A percentile compares a stretch with the other conserved stretches of the same genome.
phyloP scores from a whole-genome alignment of 2,888 invertebrate genomes.

The Clusia tigrina region DNA sequence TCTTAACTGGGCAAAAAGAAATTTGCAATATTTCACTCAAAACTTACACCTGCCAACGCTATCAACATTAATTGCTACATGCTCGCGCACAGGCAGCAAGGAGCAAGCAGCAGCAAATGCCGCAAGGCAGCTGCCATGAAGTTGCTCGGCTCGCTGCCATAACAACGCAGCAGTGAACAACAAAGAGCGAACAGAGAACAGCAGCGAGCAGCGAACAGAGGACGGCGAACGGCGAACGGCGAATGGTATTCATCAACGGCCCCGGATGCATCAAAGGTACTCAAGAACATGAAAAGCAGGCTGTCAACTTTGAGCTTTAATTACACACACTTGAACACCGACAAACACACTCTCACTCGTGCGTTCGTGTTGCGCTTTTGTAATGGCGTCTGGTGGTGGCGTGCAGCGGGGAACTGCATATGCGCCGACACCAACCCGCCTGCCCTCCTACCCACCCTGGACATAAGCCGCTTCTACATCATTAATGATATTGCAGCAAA shows the following conservation, averaged over 20 bases:
- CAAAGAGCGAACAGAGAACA: no score
- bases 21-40: no score
- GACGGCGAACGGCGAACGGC: neutral
- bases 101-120: no score
- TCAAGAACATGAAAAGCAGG: constrained; percentile 1
- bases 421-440: no score
- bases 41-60: no score
- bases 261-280: neutral
- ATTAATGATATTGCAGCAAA: neutral
- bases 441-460: neutral
- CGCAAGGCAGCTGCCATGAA: no score
- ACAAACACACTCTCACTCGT: neutral
- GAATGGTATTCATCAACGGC: neutral
- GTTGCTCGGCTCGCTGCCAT: neutral
- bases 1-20: no score
- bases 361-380: neutral
- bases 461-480: neutral
- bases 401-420: no score
- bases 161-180: no score
- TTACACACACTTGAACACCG: neutral
- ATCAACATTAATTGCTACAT: no score
- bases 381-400: no score
- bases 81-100: no score
- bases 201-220: neutral
- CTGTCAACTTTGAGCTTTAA: constrained; percentile 2